Percentiles rank a stretch among this genome's conserved stretches.
Evolutionary conservation across 2,113 vertebrate genomes (phyloP).

Genomic region (Porphyrio hochstetteri): DNA sequence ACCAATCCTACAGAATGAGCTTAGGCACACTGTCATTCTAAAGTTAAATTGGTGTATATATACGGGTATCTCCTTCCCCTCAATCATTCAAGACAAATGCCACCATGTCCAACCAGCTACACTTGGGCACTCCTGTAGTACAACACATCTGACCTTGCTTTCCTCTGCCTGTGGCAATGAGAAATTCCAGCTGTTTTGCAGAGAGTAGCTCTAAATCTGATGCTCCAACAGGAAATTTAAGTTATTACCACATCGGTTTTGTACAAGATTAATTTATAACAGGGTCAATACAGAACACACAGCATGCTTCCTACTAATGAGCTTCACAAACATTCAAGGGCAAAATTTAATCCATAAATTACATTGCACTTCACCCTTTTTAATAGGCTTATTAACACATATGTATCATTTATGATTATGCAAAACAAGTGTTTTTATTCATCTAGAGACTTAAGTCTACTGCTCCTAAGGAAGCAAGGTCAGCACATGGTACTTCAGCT

Average conservation of each 20-base stretch:
- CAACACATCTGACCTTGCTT: not conserved
- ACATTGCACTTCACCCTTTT: not conserved
- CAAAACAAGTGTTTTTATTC: not conserved
- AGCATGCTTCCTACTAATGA: rapidly evolving
- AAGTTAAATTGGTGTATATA: not conserved
- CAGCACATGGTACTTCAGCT: rapidly evolving
- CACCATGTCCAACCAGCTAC: not conserved
- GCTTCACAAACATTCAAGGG: not conserved
- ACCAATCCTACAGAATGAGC: not conserved
- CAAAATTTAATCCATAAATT: constrained; percentile 11
- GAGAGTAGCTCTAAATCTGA: not conserved
- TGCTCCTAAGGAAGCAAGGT: not conserved
- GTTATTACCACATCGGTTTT: not conserved
- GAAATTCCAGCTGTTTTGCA: not conserved
- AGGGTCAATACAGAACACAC: not conserved
- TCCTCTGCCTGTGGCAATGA: not conserved
- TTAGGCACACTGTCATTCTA: not conserved
- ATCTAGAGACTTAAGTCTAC: not conserved
- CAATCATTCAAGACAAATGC: not conserved
- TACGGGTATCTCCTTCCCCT: not conserved
- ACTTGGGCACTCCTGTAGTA: not conserved
- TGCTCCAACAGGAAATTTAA: not conserved
- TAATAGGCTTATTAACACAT: not conserved
- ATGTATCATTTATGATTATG: not conserved
- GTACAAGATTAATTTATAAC: not conserved